Evolutionary conservation across 2,888 invertebrate genomes (phyloP).

Genomic region (Uropetala carovei): DNA sequence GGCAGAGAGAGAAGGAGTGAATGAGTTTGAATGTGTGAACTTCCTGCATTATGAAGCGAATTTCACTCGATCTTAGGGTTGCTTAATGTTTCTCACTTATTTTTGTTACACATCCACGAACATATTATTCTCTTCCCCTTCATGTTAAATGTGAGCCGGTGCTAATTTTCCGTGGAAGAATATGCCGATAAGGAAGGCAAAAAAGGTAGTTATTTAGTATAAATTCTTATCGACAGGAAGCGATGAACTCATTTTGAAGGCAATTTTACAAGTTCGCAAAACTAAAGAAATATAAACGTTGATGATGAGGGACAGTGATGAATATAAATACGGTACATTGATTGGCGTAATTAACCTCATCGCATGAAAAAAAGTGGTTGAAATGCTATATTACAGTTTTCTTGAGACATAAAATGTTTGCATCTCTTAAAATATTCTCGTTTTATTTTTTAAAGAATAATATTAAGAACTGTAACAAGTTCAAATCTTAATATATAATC

Average conservation of each 20-base stretch:
- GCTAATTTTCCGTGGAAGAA: not conserved
- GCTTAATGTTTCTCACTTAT: not conserved
- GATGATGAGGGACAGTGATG: not conserved
- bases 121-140: not conserved
- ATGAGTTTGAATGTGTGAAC: constrained; percentile 37
- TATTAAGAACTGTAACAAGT: too few relatives aligned
- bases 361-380: too few relatives aligned
- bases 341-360: too few relatives aligned
- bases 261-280: not conserved
- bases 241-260: not conserved
- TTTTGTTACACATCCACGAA: not conserved
- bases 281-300: not conserved
- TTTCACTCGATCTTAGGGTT: not conserved
- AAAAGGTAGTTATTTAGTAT: not conserved
- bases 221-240: constrained; percentile 12
- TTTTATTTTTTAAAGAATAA: too few relatives aligned
- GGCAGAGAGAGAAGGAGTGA: not conserved
- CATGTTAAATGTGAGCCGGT: not conserved
- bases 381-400: too few relatives aligned
- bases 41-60: constrained; percentile 31
- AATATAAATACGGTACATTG: not conserved
- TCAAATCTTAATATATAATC: too few relatives aligned
- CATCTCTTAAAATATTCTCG: too few relatives aligned
- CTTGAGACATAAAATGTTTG: too few relatives aligned
- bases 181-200: not conserved